Evolutionary conservation across 2,797 vertebrate species (phyloP).

Genomic region (Steatocranus sp.): DNA sequence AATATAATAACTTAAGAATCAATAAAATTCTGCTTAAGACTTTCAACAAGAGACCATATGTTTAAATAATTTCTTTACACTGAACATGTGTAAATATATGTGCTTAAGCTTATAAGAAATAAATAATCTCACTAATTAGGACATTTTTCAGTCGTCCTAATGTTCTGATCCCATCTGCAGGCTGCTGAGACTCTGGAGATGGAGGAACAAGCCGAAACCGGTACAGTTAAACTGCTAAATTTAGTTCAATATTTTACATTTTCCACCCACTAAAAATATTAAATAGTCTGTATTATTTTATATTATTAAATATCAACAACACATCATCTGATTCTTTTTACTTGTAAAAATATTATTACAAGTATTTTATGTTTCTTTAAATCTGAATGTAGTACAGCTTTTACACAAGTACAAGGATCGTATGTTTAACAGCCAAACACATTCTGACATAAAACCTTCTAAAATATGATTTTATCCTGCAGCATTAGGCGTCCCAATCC

Average conservation of each 20-base stretch:
- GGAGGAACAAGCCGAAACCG: conserved; percentile 55
- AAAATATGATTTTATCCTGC: not conserved
- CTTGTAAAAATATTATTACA: not conserved
- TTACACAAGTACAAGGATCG: not conserved
- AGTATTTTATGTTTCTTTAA: not conserved
- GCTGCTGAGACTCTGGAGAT: conserved; percentile 34
- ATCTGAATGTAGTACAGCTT: not conserved
- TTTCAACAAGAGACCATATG: fast-evolving
- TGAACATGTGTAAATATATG: not conserved
- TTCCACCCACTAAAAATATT: not conserved
- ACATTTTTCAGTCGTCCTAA: not conserved
- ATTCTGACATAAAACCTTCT: not conserved
- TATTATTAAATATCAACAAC: not conserved
- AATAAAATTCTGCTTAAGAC: not conserved
- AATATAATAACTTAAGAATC: not conserved
- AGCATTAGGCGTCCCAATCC: fast-evolving
- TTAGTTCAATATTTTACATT: not conserved
- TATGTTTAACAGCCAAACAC: not conserved
- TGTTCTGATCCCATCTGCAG: conserved; percentile 27
- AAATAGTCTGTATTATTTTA: not conserved
- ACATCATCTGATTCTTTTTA: not conserved
- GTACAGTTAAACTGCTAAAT: conserved; percentile 11
- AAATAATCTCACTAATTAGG: not conserved
- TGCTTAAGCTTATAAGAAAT: not conserved
- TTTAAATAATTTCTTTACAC: not conserved